phyloP scores from a whole-genome alignment of 2,113 vertebrate genomes.

The Campylomormyrus tamandua region DNA sequence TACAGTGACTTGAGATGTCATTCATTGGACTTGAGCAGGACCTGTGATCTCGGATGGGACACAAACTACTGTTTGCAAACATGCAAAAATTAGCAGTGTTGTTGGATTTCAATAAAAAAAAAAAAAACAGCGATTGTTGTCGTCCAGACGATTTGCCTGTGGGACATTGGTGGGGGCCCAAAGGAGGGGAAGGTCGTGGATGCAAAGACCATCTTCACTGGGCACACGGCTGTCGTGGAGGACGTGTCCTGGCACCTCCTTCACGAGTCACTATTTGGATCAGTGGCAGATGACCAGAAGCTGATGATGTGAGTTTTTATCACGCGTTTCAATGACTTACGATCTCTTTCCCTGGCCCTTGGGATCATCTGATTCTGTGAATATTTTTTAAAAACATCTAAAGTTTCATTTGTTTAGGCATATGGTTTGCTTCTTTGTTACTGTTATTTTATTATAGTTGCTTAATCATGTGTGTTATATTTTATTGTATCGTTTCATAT shows the following conservation, averaged over 20 bases:
- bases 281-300: conserved; percentile 90
- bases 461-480: neutral
- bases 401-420: neutral
- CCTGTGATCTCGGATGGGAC: neutral
- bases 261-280: conserved; percentile 89
- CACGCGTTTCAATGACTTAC: neutral
- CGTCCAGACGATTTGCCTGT: conserved; percentile 81
- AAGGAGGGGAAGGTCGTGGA: conserved; percentile 96
- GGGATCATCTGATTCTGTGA: neutral
- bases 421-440: neutral
- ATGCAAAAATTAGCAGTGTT: neutral
- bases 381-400: neutral
- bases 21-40: neutral
- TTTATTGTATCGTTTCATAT: neutral
- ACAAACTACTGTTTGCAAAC: neutral
- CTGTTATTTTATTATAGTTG: neutral
- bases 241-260: conserved; percentile 92
- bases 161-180: conserved; percentile 79
- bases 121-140: neutral
- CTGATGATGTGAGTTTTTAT: conserved; percentile 77
- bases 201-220: conserved; percentile 96
- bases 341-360: neutral
- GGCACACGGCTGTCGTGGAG: conserved; percentile 89
- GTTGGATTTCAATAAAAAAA: neutral
- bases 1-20: neutral